Percentiles rank a stretch among this genome's conserved stretches.
Conservation (phyloP, 2,113 vertebrate species). For the Ophthalmolycus amberensis region DNA sequence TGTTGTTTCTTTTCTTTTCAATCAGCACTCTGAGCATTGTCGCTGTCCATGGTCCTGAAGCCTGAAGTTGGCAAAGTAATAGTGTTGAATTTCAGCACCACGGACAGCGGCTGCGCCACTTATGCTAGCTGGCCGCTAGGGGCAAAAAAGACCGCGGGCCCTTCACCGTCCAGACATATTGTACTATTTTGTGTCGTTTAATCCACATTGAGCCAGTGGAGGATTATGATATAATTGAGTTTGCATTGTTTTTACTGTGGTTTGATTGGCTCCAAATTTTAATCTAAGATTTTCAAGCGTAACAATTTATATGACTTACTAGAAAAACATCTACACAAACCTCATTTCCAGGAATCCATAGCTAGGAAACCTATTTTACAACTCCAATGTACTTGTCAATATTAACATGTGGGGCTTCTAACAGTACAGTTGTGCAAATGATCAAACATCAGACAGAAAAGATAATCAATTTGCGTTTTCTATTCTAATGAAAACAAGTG, state of each 20-base stretch:
- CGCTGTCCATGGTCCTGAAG: constrained; percentile 25
- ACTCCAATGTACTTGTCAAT: not conserved
- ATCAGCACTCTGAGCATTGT: not conserved
- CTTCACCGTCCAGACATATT: not conserved
- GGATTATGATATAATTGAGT: not conserved
- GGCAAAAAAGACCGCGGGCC: not conserved
- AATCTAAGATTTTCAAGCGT: not conserved
- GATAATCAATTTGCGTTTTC: constrained; percentile 60
- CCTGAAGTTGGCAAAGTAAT: constrained; percentile 23
- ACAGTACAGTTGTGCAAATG: constrained; percentile 35
- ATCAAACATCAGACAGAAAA: constrained; percentile 59
- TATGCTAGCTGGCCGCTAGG: constrained; percentile 43
- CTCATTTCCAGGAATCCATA: not conserved
- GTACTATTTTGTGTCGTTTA: not conserved
- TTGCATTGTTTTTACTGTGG: not conserved
- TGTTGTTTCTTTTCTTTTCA: not conserved
- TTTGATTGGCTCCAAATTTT: not conserved
- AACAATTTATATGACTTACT: not conserved
- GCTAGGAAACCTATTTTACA: not conserved
- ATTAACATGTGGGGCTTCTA: constrained; percentile 23
- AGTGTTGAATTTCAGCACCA: constrained; percentile 44
- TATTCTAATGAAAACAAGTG: constrained; percentile 26
- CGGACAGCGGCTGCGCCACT: constrained; percentile 42
- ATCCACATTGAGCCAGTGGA: not conserved
- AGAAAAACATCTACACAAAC: not conserved